phyloP scores from a whole-genome alignment of 1,140 invertebrate species.

The Aphelinus certus region DNA sequence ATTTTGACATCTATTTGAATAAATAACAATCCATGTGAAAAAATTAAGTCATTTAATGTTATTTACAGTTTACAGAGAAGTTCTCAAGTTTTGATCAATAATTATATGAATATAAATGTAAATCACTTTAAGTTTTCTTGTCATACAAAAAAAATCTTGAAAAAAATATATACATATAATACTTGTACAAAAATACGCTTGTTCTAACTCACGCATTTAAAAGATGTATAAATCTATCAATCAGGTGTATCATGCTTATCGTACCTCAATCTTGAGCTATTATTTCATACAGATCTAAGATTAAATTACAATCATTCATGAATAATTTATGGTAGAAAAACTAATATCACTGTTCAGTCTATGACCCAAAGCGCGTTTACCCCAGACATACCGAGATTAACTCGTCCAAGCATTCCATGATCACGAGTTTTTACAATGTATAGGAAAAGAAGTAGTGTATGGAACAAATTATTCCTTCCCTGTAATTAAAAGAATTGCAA shows the following conservation, averaged over 20 bases:
- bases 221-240: too few relatives aligned
- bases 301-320: not conserved
- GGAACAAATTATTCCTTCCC: slow-evolving; percentile 86
- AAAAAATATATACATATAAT: slow-evolving; percentile 15
- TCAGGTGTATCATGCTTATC: too few relatives aligned
- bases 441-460: slow-evolving; percentile 81
- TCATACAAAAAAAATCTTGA: not conserved
- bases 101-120: too few relatives aligned
- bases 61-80: too few relatives aligned
- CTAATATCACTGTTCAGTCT: slow-evolving; percentile 49
- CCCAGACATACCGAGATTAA: slow-evolving; percentile 81
- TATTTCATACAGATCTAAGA: too few relatives aligned
- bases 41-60: too few relatives aligned
- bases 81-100: too few relatives aligned
- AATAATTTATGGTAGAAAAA: slow-evolving; percentile 18
- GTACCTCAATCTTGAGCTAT: too few relatives aligned
- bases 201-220: not conserved
- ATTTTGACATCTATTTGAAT: too few relatives aligned
- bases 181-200: not conserved
- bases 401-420: slow-evolving; percentile 80
- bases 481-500: slow-evolving; percentile 58
- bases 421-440: slow-evolving; percentile 79
- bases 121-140: not conserved
- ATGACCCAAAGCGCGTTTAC: slow-evolving; percentile 83
- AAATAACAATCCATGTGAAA: too few relatives aligned